Conservation (phyloP, 2,797 vertebrate species). For the Enoplosus armatus region DNA sequence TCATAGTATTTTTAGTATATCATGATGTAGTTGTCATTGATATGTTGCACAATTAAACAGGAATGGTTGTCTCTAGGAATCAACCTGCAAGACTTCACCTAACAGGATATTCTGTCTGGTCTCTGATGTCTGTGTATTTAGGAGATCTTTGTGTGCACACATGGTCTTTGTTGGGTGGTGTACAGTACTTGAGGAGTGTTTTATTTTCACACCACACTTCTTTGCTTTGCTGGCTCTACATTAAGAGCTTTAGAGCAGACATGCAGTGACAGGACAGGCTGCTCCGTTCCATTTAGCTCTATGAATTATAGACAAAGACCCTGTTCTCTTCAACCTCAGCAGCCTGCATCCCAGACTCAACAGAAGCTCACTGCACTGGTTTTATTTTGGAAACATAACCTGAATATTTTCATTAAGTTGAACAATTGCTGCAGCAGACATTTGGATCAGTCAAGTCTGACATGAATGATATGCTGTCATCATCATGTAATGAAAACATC, state of each 20-base stretch:
- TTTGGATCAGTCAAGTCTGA: slow-evolving; percentile 25
- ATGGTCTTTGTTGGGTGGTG: slow-evolving; percentile 64
- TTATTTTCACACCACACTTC: slow-evolving; percentile 66
- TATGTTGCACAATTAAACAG: slow-evolving; percentile 6
- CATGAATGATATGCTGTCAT: slow-evolving; percentile 43
- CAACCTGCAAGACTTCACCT: slow-evolving; percentile 22
- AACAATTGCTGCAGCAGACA: slow-evolving; percentile 35
- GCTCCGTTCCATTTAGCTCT: slow-evolving; percentile 78
- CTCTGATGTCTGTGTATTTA: slow-evolving; percentile 43
- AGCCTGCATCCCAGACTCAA: slow-evolving; percentile 57
- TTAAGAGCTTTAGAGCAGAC: slow-evolving; percentile 65
- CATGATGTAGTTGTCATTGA: background rate
- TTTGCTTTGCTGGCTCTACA: slow-evolving; percentile 36
- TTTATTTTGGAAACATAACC: slow-evolving; percentile 65
- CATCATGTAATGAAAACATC: slow-evolving; percentile 33
- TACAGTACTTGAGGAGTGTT: slow-evolving; percentile 58
- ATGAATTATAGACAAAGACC: slow-evolving; percentile 88
- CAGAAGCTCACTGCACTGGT: slow-evolving; percentile 52
- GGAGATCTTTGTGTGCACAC: slow-evolving; percentile 53
- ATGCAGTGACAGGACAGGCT: slow-evolving; percentile 69
- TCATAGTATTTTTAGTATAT: background rate
- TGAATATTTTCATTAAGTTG: slow-evolving; percentile 47
- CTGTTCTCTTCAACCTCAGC: slow-evolving; percentile 61
- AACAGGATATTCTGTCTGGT: slow-evolving; percentile 33
- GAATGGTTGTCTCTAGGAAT: background rate